These are phyloP conservation scores for Urophycis tenuis DNA, from an alignment of 2,797 vertebrate genomes.

Conservation along the genomic window DNA sequence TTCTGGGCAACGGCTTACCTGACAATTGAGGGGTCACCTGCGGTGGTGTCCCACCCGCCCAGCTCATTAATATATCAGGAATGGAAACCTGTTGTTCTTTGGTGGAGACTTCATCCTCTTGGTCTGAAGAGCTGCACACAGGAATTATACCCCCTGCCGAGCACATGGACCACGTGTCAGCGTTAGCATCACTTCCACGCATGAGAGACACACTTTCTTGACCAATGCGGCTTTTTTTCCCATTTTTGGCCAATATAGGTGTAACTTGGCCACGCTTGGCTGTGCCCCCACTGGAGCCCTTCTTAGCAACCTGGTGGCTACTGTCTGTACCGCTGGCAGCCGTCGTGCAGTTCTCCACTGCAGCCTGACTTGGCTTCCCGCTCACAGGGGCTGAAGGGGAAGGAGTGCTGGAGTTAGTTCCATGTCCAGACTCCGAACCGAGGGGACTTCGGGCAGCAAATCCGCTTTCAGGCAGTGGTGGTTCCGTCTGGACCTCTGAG, in stretches of 20 bases:
- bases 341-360: background rate
- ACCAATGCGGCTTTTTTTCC: background rate
- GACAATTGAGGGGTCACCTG: background rate
- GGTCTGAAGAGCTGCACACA: conserved; percentile 44
- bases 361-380: conserved; percentile 4
- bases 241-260: conserved; percentile 7
- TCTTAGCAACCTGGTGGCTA: background rate
- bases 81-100: conserved; percentile 40
- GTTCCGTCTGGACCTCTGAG: conserved; percentile 59
- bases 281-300: fast-evolving
- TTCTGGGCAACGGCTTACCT: conserved; percentile 7
- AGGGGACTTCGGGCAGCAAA: conserved; percentile 14
- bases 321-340: background rate
- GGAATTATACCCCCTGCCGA: conserved; percentile 39
- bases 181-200: background rate
- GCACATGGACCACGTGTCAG: conserved; percentile 37
- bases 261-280: background rate
- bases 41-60: conserved; percentile 21
- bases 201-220: conserved; percentile 12
- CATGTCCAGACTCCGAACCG: conserved; percentile 52
- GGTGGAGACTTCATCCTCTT: conserved; percentile 23
- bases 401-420: conserved; percentile 34
- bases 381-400: conserved; percentile 33
- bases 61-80: conserved; percentile 46
- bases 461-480: background rate